These are phyloP conservation scores for Anoplopoma fimbria DNA, from an alignment of 2,113 vertebrate species.

Conservation along the genomic window DNA sequence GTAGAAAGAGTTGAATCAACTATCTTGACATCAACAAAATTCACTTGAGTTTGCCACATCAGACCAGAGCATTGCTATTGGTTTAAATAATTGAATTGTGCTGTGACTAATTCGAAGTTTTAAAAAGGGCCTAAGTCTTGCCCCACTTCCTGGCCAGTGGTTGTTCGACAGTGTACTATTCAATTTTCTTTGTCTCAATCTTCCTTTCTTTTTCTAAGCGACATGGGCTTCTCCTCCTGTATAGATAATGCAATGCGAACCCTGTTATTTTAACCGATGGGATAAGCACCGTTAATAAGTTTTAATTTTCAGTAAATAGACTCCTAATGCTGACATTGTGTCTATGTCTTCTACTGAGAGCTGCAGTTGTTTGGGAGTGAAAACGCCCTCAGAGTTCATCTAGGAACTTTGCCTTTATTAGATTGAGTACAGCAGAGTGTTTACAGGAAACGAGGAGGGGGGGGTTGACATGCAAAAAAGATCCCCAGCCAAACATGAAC, in stretches of 20 bases:
- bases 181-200: background rate
- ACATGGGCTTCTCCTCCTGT: too few relatives aligned
- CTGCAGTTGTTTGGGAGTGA: background rate
- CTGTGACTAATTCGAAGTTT: constrained; percentile 16
- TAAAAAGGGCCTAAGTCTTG: background rate
- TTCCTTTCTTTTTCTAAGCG: background rate
- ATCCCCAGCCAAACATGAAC: background rate
- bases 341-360: background rate
- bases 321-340: background rate
- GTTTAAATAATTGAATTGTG: background rate
- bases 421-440: constrained; percentile 21
- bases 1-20: constrained; percentile 21
- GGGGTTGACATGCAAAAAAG: background rate
- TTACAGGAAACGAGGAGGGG: constrained; percentile 36
- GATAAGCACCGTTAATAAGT: background rate
- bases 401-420: constrained; percentile 30
- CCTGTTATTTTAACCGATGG: background rate
- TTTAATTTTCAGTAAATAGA: background rate
- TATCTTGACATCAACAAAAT: constrained; percentile 12
- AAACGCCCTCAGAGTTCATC: constrained; percentile 19
- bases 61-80: background rate
- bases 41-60: background rate
- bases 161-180: background rate
- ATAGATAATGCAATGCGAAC: background rate
- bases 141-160: background rate